phyloP scores from a whole-genome alignment of 2,888 invertebrate genomes.

The Polietes domitor region DNA sequence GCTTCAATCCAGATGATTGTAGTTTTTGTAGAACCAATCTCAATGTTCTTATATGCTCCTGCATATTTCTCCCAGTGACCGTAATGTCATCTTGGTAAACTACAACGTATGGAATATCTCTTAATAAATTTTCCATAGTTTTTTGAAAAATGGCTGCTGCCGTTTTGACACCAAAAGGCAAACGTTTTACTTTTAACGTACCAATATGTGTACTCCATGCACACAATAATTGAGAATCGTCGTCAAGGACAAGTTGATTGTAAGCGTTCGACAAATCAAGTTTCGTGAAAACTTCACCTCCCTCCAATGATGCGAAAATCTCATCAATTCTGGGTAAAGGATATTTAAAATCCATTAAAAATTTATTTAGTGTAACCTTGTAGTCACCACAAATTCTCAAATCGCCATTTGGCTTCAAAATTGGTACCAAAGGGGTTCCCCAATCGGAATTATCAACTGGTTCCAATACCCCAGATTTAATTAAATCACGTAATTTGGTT shows the following conservation, averaged over 20 bases:
- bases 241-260: slow-evolving; percentile 37
- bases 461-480: background rate
- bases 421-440: background rate
- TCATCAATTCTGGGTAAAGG: background rate
- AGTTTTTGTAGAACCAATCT: slow-evolving; percentile 46
- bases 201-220: slow-evolving; percentile 45
- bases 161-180: too few species aligned
- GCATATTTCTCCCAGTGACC: slow-evolving; percentile 36
- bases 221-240: slow-evolving; percentile 38
- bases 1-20: slow-evolving; percentile 68
- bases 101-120: too few species aligned
- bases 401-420: slow-evolving; percentile 39
- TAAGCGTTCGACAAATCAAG: slow-evolving; percentile 54
- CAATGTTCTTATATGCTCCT: slow-evolving; percentile 41
- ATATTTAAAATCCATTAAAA: slow-evolving; percentile 18
- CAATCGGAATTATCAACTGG: too few species aligned
- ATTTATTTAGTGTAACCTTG: too few species aligned
- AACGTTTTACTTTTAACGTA: too few species aligned
- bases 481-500: background rate
- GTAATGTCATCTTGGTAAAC: too few species aligned
- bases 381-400: slow-evolving; percentile 38
- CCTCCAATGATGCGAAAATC: too few species aligned
- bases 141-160: slow-evolving; percentile 39
- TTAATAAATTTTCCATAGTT: slow-evolving; percentile 26
- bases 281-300: too few species aligned